These are phyloP conservation scores for Gymnocheta viridis DNA, from an alignment of 2,888 invertebrate species.

Conservation along the genomic window DNA sequence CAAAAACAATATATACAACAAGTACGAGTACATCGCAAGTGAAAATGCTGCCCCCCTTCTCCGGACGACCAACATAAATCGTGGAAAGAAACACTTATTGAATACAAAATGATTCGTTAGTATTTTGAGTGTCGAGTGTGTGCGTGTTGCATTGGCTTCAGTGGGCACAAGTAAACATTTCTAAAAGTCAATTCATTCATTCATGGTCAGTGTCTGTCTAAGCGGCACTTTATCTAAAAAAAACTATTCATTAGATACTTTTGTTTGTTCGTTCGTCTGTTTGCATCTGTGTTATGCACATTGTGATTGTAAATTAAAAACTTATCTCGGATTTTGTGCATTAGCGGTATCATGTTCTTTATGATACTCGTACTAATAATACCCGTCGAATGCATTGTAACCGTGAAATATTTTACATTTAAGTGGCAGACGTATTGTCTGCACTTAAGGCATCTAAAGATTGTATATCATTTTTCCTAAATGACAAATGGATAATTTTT, in stretches of 20 bases:
- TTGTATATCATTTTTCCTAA: constrained; percentile 1
- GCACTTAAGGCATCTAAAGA: constrained; percentile 32
- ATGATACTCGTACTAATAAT: background rate
- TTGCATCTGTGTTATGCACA: background rate
- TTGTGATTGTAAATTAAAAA: constrained; percentile 1
- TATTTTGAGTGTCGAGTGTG: background rate
- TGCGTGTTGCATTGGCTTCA: background rate
- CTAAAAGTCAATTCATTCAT: constrained; percentile 42
- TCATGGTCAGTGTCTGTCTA: constrained; percentile 67
- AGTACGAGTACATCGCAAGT: background rate
- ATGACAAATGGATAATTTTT: constrained; percentile 20
- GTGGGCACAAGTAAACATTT: constrained; percentile 13
- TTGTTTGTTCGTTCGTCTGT: background rate
- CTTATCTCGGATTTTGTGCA: constrained; percentile 38
- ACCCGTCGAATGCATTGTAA: constrained; percentile 5
- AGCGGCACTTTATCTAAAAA: constrained; percentile 41
- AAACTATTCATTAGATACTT: constrained; percentile 42
- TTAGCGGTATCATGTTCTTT: constrained; percentile 20
- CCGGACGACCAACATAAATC: constrained; percentile 23
- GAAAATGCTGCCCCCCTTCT: background rate
- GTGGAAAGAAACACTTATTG: constrained; percentile 21
- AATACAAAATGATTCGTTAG: constrained; percentile 47
- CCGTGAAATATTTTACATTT: constrained; percentile 10
- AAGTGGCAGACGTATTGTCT: constrained; percentile 45
- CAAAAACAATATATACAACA: background rate